Percentiles rank a stretch among this genome's conserved stretches.
Evolutionary conservation across 2,888 invertebrate genomes (phyloP).

Genomic region (Ichneumoninae sp.): DNA sequence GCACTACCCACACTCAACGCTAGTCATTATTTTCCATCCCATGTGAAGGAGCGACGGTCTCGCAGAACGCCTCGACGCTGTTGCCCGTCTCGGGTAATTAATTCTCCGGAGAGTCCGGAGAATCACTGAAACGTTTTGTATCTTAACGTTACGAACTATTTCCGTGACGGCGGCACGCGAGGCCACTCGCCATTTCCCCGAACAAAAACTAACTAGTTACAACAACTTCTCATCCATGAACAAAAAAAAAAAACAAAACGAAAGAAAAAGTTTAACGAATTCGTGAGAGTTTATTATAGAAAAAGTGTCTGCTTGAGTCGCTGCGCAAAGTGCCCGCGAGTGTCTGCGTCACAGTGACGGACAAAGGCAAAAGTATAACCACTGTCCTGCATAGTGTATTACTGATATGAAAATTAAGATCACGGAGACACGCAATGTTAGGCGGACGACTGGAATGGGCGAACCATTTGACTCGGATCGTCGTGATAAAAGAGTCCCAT

Average conservation of each 20-base stretch:
- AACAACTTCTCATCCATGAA: not conserved
- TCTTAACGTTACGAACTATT: not conserved
- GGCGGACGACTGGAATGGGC: not conserved
- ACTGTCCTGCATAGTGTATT: not conserved
- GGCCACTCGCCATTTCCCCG: conserved; percentile 33
- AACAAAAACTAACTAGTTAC: conserved; percentile 38
- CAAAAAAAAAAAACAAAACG: conserved; percentile 35
- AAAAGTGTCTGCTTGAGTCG: not conserved
- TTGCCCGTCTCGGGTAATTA: conserved; percentile 24
- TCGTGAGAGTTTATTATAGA: not conserved
- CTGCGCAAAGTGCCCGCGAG: not conserved
- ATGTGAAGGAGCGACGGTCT: not conserved
- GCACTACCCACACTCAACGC: not conserved
- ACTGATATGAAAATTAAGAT: not conserved
- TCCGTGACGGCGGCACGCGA: conserved; percentile 51
- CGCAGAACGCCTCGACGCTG: not conserved
- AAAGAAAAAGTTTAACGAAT: conserved; percentile 38
- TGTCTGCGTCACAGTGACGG: not conserved
- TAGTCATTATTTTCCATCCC: not conserved
- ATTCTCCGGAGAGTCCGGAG: conserved; percentile 31
- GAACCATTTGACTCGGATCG: not conserved
- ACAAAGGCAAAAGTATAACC: not conserved
- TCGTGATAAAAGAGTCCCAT: not conserved
- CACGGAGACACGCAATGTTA: not conserved
- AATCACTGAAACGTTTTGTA: conserved; percentile 18